These are phyloP conservation scores for Podargus strigoides DNA, from an alignment of 2,797 vertebrate species.

Conservation along the genomic window DNA sequence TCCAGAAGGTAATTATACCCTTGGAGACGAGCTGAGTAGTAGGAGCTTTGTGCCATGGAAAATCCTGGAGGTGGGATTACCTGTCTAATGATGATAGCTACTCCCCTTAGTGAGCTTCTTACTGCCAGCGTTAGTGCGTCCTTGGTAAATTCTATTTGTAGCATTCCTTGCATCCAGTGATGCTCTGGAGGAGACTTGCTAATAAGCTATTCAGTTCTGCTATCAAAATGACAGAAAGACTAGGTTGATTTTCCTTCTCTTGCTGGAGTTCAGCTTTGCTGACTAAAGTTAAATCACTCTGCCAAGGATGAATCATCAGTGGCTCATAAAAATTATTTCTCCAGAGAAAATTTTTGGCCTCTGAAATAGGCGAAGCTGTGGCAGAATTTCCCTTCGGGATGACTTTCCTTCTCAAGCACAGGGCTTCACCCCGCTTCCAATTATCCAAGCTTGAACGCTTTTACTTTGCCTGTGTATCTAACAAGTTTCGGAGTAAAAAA, in stretches of 20 bases:
- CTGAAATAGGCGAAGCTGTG: not conserved
- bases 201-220: not conserved
- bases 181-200: not conserved
- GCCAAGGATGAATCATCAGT: not conserved
- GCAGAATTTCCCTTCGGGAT: not conserved
- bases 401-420: not conserved
- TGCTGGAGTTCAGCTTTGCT: slow-evolving; percentile 12
- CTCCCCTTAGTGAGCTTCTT: not conserved
- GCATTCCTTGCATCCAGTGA: not conserved
- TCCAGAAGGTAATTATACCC: slow-evolving; percentile 23
- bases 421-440: not conserved
- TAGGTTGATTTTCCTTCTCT: not conserved
- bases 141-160: slow-evolving; percentile 2
- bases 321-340: slow-evolving; percentile 16
- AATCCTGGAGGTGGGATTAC: slow-evolving; percentile 35
- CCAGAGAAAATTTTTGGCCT: not conserved
- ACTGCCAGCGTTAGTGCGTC: not conserved
- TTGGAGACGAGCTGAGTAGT: not conserved
- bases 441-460: not conserved
- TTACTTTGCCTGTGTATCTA: not conserved
- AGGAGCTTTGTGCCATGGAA: not conserved
- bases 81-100: not conserved
- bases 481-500: not conserved
- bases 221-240: not conserved
- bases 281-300: not conserved